Evolutionary conservation across 1,140 invertebrate species (phyloP).

Genomic region (Phymastichus coffea): DNA sequence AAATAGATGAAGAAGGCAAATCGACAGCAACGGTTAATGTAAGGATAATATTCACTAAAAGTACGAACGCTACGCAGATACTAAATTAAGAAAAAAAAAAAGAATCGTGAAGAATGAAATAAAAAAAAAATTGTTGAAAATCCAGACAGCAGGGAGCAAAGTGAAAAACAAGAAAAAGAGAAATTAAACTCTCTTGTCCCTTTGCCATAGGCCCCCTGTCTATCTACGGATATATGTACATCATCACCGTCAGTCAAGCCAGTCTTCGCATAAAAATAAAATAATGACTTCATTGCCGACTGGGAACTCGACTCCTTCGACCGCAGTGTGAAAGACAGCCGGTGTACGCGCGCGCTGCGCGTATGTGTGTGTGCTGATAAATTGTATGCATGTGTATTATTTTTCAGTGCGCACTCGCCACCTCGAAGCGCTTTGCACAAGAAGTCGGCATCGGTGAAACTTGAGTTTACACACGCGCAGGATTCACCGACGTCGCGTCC

Average conservation of each 20-base stretch:
- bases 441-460: no score
- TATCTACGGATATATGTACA: slow-evolving; percentile 20
- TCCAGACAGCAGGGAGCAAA: no score
- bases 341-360: no score
- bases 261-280: slow-evolving; percentile 27
- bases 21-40: slow-evolving; percentile 3
- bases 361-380: no score
- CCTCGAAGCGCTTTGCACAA: no score
- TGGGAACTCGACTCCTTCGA: slow-evolving; percentile 47
- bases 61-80: slow-evolving; percentile 12
- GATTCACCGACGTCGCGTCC: no score
- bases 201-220: not conserved
- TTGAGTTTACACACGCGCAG: no score
- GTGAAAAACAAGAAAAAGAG: no score
- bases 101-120: not conserved
- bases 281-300: slow-evolving; percentile 30
- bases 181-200: slow-evolving; percentile 13
- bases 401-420: not conserved
- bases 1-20: slow-evolving; percentile 11
- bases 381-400: slow-evolving; percentile 31
- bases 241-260: not conserved
- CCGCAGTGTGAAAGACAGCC: slow-evolving; percentile 53
- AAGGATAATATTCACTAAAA: slow-evolving; percentile 13
- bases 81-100: slow-evolving; percentile 13
- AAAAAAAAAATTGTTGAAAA: no score